Evolutionary conservation across 2,888 invertebrate species (phyloP).

Genomic region (Schizotus pectinicornis): DNA sequence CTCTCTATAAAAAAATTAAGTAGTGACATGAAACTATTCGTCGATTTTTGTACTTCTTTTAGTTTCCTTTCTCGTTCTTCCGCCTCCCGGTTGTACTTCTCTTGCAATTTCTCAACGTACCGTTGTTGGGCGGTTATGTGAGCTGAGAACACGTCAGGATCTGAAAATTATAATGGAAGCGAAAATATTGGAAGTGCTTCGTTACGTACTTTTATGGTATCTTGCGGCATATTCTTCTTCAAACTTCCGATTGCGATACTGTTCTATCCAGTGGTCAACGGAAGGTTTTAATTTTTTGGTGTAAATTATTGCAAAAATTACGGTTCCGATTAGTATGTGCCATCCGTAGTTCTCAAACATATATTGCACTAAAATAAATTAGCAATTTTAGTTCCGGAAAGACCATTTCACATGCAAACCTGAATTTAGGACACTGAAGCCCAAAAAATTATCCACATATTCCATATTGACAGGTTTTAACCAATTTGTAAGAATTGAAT

Average conservation of each 20-base stretch:
- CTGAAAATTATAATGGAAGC: constrained; percentile 37
- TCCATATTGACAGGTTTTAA: too few relatives aligned
- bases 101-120: constrained; percentile 54
- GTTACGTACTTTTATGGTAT: constrained; percentile 54
- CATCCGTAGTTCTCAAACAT: constrained; percentile 43
- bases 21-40: not conserved
- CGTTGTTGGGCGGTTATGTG: constrained; percentile 48
- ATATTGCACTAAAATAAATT: too few relatives aligned
- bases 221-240: constrained; percentile 52
- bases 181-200: not conserved
- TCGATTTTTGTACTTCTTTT: constrained; percentile 43
- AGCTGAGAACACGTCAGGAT: constrained; percentile 51
- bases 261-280: constrained; percentile 31
- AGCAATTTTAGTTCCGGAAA: too few relatives aligned
- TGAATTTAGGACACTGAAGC: too few relatives aligned
- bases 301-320: constrained; percentile 44
- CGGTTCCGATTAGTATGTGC: constrained; percentile 47
- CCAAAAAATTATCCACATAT: too few relatives aligned
- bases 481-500: too few relatives aligned
- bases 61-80: constrained; percentile 44
- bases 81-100: constrained; percentile 46
- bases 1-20: constrained; percentile 35
- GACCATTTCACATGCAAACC: too few relatives aligned
- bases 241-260: constrained; percentile 46
- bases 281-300: constrained; percentile 44